Base-by-base conservation (phyloP, 2,797 vertebrate genomes). In the Sebastes steindachneri region DNA sequence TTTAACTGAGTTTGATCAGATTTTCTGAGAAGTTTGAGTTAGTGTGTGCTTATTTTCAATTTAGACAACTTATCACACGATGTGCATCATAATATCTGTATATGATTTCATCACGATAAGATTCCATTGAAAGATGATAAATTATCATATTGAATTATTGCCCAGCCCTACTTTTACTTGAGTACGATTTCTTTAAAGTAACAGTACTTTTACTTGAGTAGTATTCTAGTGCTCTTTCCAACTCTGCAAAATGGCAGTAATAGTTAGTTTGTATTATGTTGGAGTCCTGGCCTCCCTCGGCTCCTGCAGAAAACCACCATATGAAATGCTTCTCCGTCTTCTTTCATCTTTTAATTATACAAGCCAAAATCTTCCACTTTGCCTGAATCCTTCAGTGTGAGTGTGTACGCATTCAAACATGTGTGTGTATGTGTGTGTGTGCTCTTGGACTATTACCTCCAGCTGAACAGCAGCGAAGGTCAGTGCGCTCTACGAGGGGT, bases 401-500 rank as follows among this genome's bases (percentile, higher is more conserved):
- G 26, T 48, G 29, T 25, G 68, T 41, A n/a, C 2, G 23, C 21
- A 37, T 70, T 70, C 15, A 41, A 55, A 59, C 23, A 14, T n/a
- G 23, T 66, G 69, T 12, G 26, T 45, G 41, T 45, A 4, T 54
- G 25, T 19, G 58, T 62, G 66, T 51, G 69, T 69, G 84, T 77
- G 62, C 76, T 91, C 80, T 81, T 74, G 85, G 86, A 94, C 90
- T 80, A 89, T 95, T 94, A 94, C 95, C 93, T 95, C 91, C 90
- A 94, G 94, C 93, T 93, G 94, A 95, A 93, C 95, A 94, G 92
- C 94, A 92, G 92, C 86, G 73, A 82, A 93, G 95, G 95, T 96
- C 95, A 95, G 80, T 15, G 82, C 77, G 90, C 91, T 93, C 95
- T 90, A 83, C 87, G 82, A 96, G 96, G 95, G 96, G 95, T 97